phyloP scores from a whole-genome alignment of 1,140 invertebrate genomes.

The Calycopis cecrops region DNA sequence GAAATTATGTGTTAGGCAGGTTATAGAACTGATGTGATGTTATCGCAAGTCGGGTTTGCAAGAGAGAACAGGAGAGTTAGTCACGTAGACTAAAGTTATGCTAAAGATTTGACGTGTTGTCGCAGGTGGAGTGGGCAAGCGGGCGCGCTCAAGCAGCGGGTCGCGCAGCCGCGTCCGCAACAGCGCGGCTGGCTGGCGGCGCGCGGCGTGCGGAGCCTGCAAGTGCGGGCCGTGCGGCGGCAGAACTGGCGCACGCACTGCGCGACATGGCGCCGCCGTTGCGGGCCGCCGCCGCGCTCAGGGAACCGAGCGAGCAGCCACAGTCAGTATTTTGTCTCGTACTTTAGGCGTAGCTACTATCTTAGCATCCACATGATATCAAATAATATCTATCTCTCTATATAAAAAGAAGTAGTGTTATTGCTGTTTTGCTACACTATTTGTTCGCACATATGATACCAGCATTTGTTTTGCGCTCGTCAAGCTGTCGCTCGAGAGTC shows the following conservation, averaged over 20 bases:
- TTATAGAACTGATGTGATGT: no score
- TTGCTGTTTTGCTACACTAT: no score
- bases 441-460: no score
- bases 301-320: constrained; percentile 18
- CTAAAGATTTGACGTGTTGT: no score
- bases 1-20: no score
- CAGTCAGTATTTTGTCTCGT: not conserved
- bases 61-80: no score
- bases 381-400: no score
- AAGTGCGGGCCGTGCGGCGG: constrained; percentile 71
- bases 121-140: constrained; percentile 82
- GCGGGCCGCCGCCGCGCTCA: constrained; percentile 80
- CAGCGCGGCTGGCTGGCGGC: constrained; percentile 90
- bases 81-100: no score
- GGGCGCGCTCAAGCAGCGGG: constrained; percentile 82
- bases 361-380: not conserved
- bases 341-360: not conserved
- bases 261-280: constrained; percentile 82
- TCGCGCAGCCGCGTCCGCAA: constrained; percentile 78
- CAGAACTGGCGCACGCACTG: constrained; percentile 75
- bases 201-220: constrained; percentile 88
- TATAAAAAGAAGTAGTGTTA: no score
- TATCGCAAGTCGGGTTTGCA: no score
- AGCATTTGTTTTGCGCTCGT: no score
- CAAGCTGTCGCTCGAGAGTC: no score